These are phyloP conservation scores for Pseudomugil tenellus DNA, from an alignment of 2,797 vertebrate genomes.

Conservation along the genomic window DNA sequence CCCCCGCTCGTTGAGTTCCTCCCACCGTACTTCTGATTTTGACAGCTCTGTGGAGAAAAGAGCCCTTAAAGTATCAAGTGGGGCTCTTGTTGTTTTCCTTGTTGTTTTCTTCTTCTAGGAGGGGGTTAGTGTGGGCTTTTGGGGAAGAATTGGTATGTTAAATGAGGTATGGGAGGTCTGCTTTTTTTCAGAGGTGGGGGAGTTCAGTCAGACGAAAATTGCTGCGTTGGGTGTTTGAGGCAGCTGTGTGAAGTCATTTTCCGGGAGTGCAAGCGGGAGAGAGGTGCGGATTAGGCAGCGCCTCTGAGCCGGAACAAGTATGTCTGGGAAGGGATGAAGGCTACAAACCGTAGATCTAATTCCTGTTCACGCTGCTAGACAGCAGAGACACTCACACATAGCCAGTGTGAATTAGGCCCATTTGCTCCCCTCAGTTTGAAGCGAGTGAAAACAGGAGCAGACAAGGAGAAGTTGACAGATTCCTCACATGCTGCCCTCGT, in stretches of 20 bases:
- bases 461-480: slow-evolving; percentile 81
- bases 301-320: slow-evolving; percentile 86
- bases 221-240: slow-evolving; percentile 81
- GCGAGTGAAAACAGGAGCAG: slow-evolving; percentile 62
- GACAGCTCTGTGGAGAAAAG: slow-evolving; percentile 72
- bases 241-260: slow-evolving; percentile 85
- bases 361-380: slow-evolving; percentile 82
- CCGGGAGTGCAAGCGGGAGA: slow-evolving; percentile 82
- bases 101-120: slow-evolving; percentile 63
- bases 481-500: slow-evolving; percentile 70
- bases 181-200: slow-evolving; percentile 40
- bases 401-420: slow-evolving; percentile 82
- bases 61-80: slow-evolving; percentile 77
- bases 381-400: slow-evolving; percentile 76
- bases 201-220: slow-evolving; percentile 81
- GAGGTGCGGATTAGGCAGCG: slow-evolving; percentile 85
- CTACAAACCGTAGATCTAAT: slow-evolving; percentile 84
- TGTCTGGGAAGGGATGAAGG: slow-evolving; percentile 86
- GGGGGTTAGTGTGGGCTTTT: slow-evolving; percentile 49
- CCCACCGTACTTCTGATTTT: slow-evolving; percentile 44
- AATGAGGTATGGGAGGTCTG: slow-evolving; percentile 84
- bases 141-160: slow-evolving; percentile 79
- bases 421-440: slow-evolving; percentile 79
- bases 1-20: slow-evolving; percentile 29
- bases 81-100: slow-evolving; percentile 77